phyloP scores from a whole-genome alignment of 2,113 vertebrate genomes.

The Gobius niger region DNA sequence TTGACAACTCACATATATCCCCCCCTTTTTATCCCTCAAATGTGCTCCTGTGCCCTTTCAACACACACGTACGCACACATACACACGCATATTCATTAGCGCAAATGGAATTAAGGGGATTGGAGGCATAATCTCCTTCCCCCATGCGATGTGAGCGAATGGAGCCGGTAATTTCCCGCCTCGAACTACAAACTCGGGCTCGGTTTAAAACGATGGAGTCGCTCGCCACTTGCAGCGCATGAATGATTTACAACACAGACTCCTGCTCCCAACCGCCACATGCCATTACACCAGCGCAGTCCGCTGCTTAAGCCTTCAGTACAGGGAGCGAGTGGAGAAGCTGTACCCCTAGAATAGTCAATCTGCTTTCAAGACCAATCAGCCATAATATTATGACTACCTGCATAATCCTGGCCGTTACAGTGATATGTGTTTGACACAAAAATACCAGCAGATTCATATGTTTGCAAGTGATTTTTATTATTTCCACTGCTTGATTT shows the following conservation, averaged over 20 bases:
- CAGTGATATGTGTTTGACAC: not conserved
- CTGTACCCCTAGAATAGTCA: not conserved
- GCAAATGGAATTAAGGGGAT: slow-evolving; percentile 71
- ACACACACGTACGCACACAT: slow-evolving; percentile 20
- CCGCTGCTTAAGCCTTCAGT: not conserved
- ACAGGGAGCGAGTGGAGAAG: not conserved
- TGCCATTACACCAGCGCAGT: slow-evolving; percentile 22
- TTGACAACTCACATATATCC: slow-evolving; percentile 14
- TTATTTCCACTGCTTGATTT: no score
- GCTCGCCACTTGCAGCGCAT: slow-evolving; percentile 21
- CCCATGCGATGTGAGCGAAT: slow-evolving; percentile 48
- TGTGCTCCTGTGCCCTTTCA: not conserved
- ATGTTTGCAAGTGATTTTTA: no score
- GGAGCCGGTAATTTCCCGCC: slow-evolving; percentile 59
- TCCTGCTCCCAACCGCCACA: slow-evolving; percentile 26
- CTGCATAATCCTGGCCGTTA: not conserved
- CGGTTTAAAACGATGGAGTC: slow-evolving; percentile 36
- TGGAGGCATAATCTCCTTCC: slow-evolving; percentile 65
- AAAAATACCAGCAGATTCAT: no score
- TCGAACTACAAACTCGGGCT: slow-evolving; percentile 38
- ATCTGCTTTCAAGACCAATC: not conserved
- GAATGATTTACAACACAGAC: slow-evolving; percentile 45
- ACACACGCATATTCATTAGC: slow-evolving; percentile 59
- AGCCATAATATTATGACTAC: not conserved
- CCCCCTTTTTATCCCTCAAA: slow-evolving; percentile 23